Base-by-base conservation (phyloP, 2,797 vertebrate species). In the Tarsius wallacei region DNA sequence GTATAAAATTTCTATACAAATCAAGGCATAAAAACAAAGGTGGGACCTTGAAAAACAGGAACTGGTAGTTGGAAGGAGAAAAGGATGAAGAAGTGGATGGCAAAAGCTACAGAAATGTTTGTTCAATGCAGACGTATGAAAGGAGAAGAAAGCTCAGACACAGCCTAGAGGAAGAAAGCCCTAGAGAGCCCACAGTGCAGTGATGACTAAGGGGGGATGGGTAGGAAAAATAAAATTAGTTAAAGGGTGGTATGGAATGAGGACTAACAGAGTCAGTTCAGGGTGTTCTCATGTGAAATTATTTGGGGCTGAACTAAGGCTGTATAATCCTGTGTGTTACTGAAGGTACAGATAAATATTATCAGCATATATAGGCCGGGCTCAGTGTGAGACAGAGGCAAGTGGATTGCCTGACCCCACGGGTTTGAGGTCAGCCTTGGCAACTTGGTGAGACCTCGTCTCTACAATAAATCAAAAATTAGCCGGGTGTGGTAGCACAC, bases 1-100 rank as follows among this genome's bases (percentile, higher is more conserved):
- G 49, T 59, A 5, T 77, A 63, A 94, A 93, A 42, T 68, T 68
- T 74, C 73, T 77, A n/a, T 49, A 63, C 16, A 96, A 61, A 71
- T 86, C 16, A 78, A 96, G 71, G 16, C 74, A 57, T 17, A 71
- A 26, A 55, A 84, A 53, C n/a, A 95, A 66, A 73, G 26, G 9
- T n/a, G 19, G 68, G 53, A 64, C 24, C 31, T 63, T 77, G 33
- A 87, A 93, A 95, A 91, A 19, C 74, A 47, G 53, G 5, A 93
- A 93, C 59, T 71, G n/a, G n/a, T 73, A 76, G 2, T 47, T 94
- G n/a, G 57, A 81, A 87, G 96, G 53, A 87, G 21, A 73, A 81
- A 64, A 14, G 3, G 5, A 53, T 84, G 24, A 16, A 47, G 93
- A 94, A 57, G 2, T 76, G 57, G 19, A 55, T 53, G 49, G 2